Conservation (phyloP, 2,888 invertebrate species). For the Rhodophaea formosa region DNA sequence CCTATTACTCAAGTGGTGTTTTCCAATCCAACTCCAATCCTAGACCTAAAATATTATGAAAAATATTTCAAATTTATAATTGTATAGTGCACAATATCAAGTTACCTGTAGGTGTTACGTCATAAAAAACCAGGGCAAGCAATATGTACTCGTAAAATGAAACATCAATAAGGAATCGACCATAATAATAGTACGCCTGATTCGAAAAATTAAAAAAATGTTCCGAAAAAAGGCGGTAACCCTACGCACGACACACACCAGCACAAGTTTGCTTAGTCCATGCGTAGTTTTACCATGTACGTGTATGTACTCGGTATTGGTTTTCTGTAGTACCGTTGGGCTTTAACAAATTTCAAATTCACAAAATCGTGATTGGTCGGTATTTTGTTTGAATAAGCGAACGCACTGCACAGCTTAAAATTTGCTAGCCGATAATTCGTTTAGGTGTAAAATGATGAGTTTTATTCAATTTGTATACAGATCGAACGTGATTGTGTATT, state of each 20-base stretch:
- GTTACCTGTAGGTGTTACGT: too few species aligned
- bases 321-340: conserved; percentile 74
- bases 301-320: conserved; percentile 68
- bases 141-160: too few species aligned
- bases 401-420: conserved; percentile 61
- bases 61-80: too few species aligned
- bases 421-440: conserved; percentile 68
- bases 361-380: conserved; percentile 79
- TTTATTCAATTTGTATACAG: conserved; percentile 64
- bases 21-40: too few species aligned
- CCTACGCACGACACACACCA: conserved; percentile 42
- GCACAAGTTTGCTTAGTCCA: conserved; percentile 67
- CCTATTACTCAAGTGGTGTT: too few species aligned
- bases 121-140: too few species aligned
- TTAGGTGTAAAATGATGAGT: conserved; percentile 71
- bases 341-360: conserved; percentile 80
- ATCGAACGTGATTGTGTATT: conserved; percentile 48
- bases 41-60: too few species aligned
- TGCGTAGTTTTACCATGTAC: conserved; percentile 71
- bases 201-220: not conserved
- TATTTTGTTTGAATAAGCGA: conserved; percentile 76
- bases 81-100: too few species aligned
- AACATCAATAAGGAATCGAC: not conserved
- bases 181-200: not conserved
- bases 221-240: not conserved